phyloP scores from a whole-genome alignment of 2,113 vertebrate genomes.

The Nesogale talazaci region DNA sequence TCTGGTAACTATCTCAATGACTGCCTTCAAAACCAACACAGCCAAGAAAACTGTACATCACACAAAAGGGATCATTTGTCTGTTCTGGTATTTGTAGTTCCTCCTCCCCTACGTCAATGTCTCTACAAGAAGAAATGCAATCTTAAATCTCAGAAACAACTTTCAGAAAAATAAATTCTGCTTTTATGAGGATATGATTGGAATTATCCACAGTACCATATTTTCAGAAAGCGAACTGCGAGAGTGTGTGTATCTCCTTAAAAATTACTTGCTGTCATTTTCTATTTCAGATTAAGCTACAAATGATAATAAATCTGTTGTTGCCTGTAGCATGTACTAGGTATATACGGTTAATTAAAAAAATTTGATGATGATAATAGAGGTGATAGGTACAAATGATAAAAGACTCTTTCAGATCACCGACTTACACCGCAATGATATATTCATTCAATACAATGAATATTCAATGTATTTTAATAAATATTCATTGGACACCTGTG shows the following conservation, averaged over 20 bases:
- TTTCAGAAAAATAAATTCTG: not conserved
- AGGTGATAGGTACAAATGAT: constrained; percentile 56
- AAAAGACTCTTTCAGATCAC: constrained; percentile 70
- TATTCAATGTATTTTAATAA: constrained; percentile 79
- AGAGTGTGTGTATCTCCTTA: constrained; percentile 18
- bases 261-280: constrained; percentile 51
- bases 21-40: not conserved
- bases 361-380: constrained; percentile 65
- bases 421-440: constrained; percentile 71
- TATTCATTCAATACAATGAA: constrained; percentile 80
- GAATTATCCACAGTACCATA: not conserved
- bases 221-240: constrained; percentile 19
- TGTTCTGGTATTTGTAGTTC: not conserved
- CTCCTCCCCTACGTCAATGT: not conserved
- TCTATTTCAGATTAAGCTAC: constrained; percentile 9
- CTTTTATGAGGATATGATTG: constrained; percentile 31
- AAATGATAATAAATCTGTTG: constrained; percentile 61
- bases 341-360: constrained; percentile 53
- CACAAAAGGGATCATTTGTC: not conserved
- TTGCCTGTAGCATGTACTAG: constrained; percentile 45
- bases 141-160: constrained; percentile 36
- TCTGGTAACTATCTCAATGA: constrained; percentile 3
- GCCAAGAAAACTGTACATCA: not conserved
- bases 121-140: constrained; percentile 5
- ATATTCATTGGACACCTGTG: constrained; percentile 83